Percentiles rank a stretch among this genome's conserved stretches.
These are phyloP conservation scores for Cacoxenus indagator DNA, from an alignment of 2,888 invertebrate genomes.

Conservation along the genomic window DNA sequence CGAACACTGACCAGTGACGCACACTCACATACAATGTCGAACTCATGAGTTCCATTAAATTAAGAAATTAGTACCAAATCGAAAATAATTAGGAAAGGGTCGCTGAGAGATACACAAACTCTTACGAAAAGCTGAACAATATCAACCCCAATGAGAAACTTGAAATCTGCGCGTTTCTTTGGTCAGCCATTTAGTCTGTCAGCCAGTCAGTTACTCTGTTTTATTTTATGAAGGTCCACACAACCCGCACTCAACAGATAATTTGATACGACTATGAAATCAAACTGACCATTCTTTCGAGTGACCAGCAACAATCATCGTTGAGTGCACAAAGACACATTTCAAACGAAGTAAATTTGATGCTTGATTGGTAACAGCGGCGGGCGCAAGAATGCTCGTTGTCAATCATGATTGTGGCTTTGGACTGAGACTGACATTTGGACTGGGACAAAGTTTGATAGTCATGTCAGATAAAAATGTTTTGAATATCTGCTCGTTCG, in stretches of 20 bases:
- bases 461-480: background rate
- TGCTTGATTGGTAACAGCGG: slow-evolving; percentile 40
- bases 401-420: slow-evolving; percentile 17
- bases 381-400: background rate
- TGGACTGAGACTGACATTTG: background rate
- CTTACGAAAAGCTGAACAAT: background rate
- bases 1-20: slow-evolving; percentile 31
- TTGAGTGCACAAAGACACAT: background rate
- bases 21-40: background rate
- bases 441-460: no score
- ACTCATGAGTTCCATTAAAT: slow-evolving; percentile 37
- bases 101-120: slow-evolving; percentile 10
- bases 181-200: no score
- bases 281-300: slow-evolving; percentile 45
- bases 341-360: slow-evolving; percentile 49
- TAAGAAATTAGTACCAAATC: slow-evolving; percentile 62
- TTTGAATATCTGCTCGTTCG: slow-evolving; percentile 20
- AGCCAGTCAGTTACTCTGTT: no score
- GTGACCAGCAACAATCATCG: background rate
- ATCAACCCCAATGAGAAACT: slow-evolving; percentile 11
- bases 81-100: slow-evolving; percentile 63
- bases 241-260: slow-evolving; percentile 33
- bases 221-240: slow-evolving; percentile 57
- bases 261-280: slow-evolving; percentile 47
- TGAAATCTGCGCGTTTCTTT: background rate